A percentile compares a stretch with the other conserved stretches of the same genome.
Evolutionary conservation across 2,888 invertebrate species (phyloP).

Genomic region (Diplolepis rosae): DNA sequence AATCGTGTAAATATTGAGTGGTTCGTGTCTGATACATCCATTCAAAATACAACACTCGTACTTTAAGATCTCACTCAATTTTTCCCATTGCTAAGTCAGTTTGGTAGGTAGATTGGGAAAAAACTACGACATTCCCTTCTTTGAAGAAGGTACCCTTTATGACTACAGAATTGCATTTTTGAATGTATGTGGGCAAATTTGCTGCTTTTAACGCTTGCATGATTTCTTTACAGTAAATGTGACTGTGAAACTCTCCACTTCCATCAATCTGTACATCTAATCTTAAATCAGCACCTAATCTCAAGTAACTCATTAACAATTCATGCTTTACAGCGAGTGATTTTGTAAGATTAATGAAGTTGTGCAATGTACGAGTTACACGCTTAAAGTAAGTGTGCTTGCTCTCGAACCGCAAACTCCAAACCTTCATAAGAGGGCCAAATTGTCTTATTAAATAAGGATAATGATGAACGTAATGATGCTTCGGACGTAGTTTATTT

Average conservation of each 20-base stretch:
- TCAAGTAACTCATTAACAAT: conserved; percentile 27
- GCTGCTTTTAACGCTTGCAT: background rate
- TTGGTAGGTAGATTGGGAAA: conserved; percentile 36
- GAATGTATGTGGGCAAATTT: background rate
- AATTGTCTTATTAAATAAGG: conserved; percentile 37
- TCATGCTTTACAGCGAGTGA: conserved; percentile 39
- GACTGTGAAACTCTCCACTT: background rate
- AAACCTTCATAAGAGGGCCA: conserved; percentile 42
- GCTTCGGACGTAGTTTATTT: conserved; percentile 39
- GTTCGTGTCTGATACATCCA: background rate
- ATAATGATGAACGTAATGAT: conserved; percentile 41
- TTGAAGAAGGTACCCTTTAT: conserved; percentile 40
- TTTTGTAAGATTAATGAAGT: conserved; percentile 45
- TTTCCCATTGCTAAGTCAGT: conserved; percentile 37
- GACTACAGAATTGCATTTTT: conserved; percentile 36
- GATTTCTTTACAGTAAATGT: background rate
- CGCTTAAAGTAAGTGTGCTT: conserved; percentile 52
- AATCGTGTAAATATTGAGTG: background rate
- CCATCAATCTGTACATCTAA: background rate
- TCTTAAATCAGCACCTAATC: background rate
- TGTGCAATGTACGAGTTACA: conserved; percentile 32
- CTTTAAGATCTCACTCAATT: background rate
- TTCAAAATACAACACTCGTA: background rate
- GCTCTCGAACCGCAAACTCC: conserved; percentile 49
- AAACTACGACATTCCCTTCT: conserved; percentile 34